A percentile compares a stretch with the other conserved stretches of the same genome.
phyloP scores from a whole-genome alignment of 1,140 invertebrate genomes.

The Akabosia matsudoensis region DNA sequence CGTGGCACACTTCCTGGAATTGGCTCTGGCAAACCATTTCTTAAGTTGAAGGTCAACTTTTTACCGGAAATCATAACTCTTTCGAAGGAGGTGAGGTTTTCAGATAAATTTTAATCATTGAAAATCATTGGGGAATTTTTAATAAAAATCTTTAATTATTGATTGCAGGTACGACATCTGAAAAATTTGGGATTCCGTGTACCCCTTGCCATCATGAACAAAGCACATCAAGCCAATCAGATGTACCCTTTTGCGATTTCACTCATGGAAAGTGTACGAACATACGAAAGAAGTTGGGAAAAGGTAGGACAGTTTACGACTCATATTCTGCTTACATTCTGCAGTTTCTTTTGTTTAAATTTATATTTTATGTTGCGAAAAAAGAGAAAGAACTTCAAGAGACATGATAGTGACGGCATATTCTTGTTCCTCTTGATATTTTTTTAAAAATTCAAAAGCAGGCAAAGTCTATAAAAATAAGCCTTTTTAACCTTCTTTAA shows the following conservation, averaged over 20 bases:
- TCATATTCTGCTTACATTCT: too few relatives aligned
- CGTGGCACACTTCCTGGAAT: too few relatives aligned
- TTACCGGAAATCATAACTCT: conserved; percentile 96
- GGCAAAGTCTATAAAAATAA: too few relatives aligned
- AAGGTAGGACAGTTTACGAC: too few relatives aligned
- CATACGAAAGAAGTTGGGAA: conserved; percentile 93
- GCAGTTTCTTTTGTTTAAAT: conserved; percentile 13
- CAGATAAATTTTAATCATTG: not conserved
- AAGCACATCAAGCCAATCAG: conserved; percentile 97
- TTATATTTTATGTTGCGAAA: conserved; percentile 1
- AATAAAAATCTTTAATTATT: conserved; percentile 26
- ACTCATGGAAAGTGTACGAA: conserved; percentile 93
- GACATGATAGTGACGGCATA: conserved; percentile 10
- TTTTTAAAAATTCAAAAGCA: too few relatives aligned
- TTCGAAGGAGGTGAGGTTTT: conserved; percentile 77
- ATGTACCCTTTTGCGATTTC: conserved; percentile 99
- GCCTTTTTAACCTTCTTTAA: too few relatives aligned
- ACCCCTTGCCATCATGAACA: conserved; percentile 96
- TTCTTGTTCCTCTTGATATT: not conserved
- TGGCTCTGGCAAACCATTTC: conserved; percentile 73
- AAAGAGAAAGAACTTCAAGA: not conserved
- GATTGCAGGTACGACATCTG: conserved; percentile 80
- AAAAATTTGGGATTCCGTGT: conserved; percentile 95
- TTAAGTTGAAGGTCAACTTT: conserved; percentile 95
- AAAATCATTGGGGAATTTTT: not conserved